Conservation (phyloP, 2,113 vertebrate genomes). For the Leptocoma aspasia region DNA sequence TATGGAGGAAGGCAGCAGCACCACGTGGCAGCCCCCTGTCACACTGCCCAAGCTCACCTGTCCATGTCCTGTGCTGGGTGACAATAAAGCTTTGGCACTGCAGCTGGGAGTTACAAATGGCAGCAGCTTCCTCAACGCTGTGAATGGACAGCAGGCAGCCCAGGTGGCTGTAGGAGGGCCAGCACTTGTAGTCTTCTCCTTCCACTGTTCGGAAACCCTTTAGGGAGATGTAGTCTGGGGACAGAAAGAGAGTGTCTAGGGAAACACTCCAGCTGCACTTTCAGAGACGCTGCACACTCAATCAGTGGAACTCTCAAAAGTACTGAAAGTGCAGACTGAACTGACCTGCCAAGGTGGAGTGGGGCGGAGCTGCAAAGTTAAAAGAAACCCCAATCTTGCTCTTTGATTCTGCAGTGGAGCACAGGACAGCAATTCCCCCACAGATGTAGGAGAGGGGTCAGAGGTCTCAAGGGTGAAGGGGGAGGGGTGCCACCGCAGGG, state of each 20-base stretch:
- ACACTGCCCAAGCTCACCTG: slow-evolving; percentile 68
- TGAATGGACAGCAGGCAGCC: slow-evolving; percentile 85
- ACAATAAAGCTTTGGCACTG: slow-evolving; percentile 83
- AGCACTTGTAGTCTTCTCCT: slow-evolving; percentile 81
- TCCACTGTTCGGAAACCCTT: slow-evolving; percentile 74
- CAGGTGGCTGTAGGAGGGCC: slow-evolving; percentile 87
- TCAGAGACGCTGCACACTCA: not conserved
- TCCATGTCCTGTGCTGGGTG: slow-evolving; percentile 80
- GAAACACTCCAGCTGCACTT: not conserved
- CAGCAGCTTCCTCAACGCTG: slow-evolving; percentile 75
- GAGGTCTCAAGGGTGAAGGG: not conserved
- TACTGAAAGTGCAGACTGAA: not conserved
- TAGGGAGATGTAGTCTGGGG: slow-evolving; percentile 78
- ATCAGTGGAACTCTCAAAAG: not conserved
- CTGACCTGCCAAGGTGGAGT: not conserved
- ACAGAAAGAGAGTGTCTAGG: not conserved
- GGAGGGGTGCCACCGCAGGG: fast-evolving
- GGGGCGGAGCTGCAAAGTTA: not conserved
- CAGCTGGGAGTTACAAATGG: slow-evolving; percentile 78
- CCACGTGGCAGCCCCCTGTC: not conserved
- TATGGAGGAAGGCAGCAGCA: not conserved
- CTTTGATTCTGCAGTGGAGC: not conserved
- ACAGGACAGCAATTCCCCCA: not conserved
- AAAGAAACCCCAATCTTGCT: not conserved
- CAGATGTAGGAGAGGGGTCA: not conserved